Base-by-base conservation (phyloP, 2,797 vertebrate genomes). In the Danionella dracula region DNA sequence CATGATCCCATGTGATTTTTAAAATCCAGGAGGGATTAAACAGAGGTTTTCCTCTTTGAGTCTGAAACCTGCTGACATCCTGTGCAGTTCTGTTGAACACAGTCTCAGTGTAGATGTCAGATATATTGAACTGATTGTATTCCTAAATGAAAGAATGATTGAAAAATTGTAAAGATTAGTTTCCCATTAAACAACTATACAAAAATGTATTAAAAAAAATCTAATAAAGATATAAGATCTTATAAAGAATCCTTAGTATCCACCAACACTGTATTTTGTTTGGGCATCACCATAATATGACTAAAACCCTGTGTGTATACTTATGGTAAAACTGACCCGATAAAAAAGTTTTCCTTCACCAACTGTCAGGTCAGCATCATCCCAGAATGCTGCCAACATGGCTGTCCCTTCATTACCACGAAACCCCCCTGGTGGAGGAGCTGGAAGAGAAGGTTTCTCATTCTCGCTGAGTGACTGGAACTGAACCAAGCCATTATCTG, bases 311-410 rank as follows among this genome's bases (percentile, higher is more conserved):
- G 8, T 42, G n/a, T 35, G 11, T 15, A 41, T 20, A 19, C 29
- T 17, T 31, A 15, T 31, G 29, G 32, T 8, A 31, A 48, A 19
- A 13, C 76, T 68, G 32, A 92, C 92, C 89, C 91, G 84, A 68
- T 88, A 92, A 63, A 87, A 60, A 31, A 92, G 78, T 61, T 45
- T 82, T 46, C 92, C 92, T 0, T 82, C 46, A n/a, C 89, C 90
- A 2, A 73, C 55, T 4, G 85, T 89, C 55, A 92, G 89, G 74
- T 93, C 85, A 31, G 81, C 85, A 49, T 93, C 91, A 32, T 93
- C 91, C 91, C 92, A 93, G 73, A 93, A 93, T 2, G 74, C 90
- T 0, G 90, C 92, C 66, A 93, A 48, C 77, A 93, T 72, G 29
- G 86, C 58, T 19, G 72, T 58, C 2, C 83, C 81, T 75, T 84